Evolutionary conservation across 2,888 invertebrate species (phyloP).

Genomic region (Eupithecia exiguata): DNA sequence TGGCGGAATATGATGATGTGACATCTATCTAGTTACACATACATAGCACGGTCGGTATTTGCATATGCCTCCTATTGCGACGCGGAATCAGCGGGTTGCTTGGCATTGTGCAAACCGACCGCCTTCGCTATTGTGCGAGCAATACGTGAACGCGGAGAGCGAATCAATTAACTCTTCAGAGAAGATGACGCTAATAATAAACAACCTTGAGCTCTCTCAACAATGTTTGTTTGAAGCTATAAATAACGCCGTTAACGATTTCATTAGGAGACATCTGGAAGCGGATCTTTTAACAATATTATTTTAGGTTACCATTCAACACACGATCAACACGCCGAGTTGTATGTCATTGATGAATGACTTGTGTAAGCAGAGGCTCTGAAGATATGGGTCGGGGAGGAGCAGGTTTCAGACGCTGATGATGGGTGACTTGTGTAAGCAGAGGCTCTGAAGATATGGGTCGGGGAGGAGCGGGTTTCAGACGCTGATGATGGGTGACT

Average conservation of each 20-base stretch:
- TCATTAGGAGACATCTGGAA: constrained; percentile 36
- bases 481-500: too few species aligned
- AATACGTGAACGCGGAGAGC: background rate
- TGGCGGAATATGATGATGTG: constrained; percentile 44
- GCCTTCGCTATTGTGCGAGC: constrained; percentile 11
- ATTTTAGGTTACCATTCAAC: background rate
- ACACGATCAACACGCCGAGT: too few species aligned
- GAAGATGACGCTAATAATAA: constrained; percentile 31
- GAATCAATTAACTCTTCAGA: constrained; percentile 2
- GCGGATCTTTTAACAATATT: constrained; percentile 12
- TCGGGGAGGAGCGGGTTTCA: too few species aligned
- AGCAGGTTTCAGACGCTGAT: too few species aligned
- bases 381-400: too few species aligned
- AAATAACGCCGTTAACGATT: constrained; percentile 35
- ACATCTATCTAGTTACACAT: constrained; percentile 43
- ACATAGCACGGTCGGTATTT: constrained; percentile 34
- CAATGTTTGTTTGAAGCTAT: constrained; percentile 32
- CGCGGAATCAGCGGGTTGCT: background rate
- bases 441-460: too few species aligned
- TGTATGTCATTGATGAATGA: too few species aligned
- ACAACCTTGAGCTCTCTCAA: constrained; percentile 36
- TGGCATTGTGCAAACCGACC: background rate
- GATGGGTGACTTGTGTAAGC: too few species aligned
- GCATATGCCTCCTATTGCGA: constrained; percentile 33
- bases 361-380: too few species aligned